Evolutionary conservation across 2,797 vertebrate genomes (phyloP).

Genomic region (Notoglanidium macrostoma): DNA sequence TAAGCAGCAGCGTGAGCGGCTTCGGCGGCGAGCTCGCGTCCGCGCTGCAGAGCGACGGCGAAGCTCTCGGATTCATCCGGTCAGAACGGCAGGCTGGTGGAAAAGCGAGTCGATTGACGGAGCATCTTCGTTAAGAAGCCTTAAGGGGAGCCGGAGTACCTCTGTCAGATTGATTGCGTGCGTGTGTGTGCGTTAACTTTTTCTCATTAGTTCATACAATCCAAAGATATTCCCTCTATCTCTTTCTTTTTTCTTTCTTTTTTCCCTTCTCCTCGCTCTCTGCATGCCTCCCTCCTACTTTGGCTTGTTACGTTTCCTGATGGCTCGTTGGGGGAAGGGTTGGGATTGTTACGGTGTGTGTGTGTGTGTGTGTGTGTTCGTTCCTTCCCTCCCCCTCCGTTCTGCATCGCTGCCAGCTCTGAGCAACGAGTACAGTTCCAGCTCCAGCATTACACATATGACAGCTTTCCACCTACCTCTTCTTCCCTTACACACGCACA

Average conservation of each 20-base stretch:
- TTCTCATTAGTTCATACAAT: not conserved
- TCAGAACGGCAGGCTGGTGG: not conserved
- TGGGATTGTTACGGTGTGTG: constrained; percentile 56
- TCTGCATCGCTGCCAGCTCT: constrained; percentile 59
- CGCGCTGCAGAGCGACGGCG: not conserved
- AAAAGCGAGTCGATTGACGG: constrained; percentile 19
- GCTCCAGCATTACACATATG: constrained; percentile 45
- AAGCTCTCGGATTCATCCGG: not conserved
- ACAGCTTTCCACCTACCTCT: constrained; percentile 48
- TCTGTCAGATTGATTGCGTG: not conserved
- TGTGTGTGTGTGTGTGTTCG: constrained; percentile 59
- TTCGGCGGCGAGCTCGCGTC: not conserved
- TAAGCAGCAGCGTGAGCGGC: not conserved
- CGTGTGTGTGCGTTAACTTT: constrained; percentile 17
- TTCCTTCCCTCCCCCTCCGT: constrained; percentile 60
- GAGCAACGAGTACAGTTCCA: constrained; percentile 63
- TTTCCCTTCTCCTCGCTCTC: not conserved
- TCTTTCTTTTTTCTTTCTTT: constrained; percentile 38
- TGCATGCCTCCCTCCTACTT: constrained; percentile 48
- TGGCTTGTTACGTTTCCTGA: constrained; percentile 56
- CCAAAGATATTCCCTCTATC: constrained; percentile 27
- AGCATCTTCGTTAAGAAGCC: not conserved
- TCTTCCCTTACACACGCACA: not conserved
- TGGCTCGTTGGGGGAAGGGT: constrained; percentile 71
- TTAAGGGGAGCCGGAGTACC: not conserved